phyloP scores from a whole-genome alignment of 2,888 invertebrate species.

The Drosophila anomalipes region DNA sequence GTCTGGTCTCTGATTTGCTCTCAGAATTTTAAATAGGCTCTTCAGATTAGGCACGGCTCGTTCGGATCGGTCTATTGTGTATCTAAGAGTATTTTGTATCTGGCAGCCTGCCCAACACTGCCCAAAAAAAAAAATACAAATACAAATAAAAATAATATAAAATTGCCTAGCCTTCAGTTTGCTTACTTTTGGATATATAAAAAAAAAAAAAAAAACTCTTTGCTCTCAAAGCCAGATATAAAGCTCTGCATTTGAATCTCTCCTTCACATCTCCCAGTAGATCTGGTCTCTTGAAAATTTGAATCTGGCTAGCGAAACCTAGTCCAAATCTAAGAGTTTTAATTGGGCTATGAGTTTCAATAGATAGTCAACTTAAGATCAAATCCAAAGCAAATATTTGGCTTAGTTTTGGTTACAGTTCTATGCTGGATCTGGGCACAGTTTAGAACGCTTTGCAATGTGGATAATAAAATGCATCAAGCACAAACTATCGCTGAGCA shows the following conservation, averaged over 20 bases:
- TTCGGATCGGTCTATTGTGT: slow-evolving; percentile 42
- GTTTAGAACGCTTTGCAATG: slow-evolving; percentile 26
- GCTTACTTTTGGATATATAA: not conserved
- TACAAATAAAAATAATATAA: slow-evolving; percentile 10
- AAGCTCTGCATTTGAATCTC: not conserved
- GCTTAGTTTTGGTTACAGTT: not conserved
- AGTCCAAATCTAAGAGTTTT: not conserved
- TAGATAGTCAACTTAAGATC: not conserved
- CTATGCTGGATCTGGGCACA: not conserved
- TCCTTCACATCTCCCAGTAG: not conserved
- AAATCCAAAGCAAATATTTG: not conserved
- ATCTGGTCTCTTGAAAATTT: not conserved
- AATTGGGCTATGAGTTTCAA: not conserved
- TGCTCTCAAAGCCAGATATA: not conserved
- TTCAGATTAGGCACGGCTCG: slow-evolving; percentile 36
- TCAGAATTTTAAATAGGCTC: slow-evolving; percentile 75
- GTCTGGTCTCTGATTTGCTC: slow-evolving; percentile 65
- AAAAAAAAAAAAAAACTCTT: not conserved
- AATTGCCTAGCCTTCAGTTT: slow-evolving; percentile 17
- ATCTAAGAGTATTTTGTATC: slow-evolving; percentile 9
- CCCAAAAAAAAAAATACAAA: slow-evolving; percentile 25
- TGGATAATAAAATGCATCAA: slow-evolving; percentile 26
- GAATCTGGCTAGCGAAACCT: not conserved
- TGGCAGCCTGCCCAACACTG: slow-evolving; percentile 59
- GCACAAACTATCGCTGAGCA: slow-evolving; percentile 29